Base-by-base conservation (phyloP, 2,888 invertebrate genomes). In the Epinotia bilunana region DNA sequence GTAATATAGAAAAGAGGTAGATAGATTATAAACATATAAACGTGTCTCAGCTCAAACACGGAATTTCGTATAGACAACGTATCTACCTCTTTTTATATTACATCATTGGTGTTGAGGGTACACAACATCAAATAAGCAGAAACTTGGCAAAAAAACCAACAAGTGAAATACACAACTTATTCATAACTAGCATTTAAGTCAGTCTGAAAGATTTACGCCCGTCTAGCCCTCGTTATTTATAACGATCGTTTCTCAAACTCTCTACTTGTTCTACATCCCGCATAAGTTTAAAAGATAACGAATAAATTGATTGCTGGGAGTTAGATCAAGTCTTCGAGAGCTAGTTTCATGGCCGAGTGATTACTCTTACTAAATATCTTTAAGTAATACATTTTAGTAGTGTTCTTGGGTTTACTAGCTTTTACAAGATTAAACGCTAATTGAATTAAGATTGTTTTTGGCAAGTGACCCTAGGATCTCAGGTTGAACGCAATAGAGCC, bases 281-380 rank as follows among this genome's bases (percentile, higher is more conserved):
- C 70, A 53, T 20, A 53, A 60, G 53, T 67, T 73, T 55, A 73
- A 60, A 43, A 65, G 74, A 74, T 74, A 74, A 74, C 64, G 69
- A 58, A 71, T 71, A 71, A 74, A 74, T 74, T 74, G 74, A 71
- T 74, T 65, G 60, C 70, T 65, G 53, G 64, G 39, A 70, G 64
- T 64, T 20, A 49, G 60, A 64, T 33, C 63, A 58, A 69, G 70
- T 74, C 70, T 70, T 58, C 58, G 64, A 64, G 60, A 70, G 64
- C 18, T 65, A 60, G 60, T 74, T 68, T 70, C 49, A 28, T 53
- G 63, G 62, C 49, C 70, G 70, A 70, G 74, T 64, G 74, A 74
- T 58, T 64, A 33, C 53, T 49, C 57, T 69, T 39, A 73, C 53
- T 57, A 65, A 13, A 39, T 64, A 49, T 46, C 13, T 9, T 43